Evolutionary conservation across 2,113 vertebrate species (phyloP), one percentile per base, ranked within the genome.

Genomic region (Pleuronectes platessa): DNA sequence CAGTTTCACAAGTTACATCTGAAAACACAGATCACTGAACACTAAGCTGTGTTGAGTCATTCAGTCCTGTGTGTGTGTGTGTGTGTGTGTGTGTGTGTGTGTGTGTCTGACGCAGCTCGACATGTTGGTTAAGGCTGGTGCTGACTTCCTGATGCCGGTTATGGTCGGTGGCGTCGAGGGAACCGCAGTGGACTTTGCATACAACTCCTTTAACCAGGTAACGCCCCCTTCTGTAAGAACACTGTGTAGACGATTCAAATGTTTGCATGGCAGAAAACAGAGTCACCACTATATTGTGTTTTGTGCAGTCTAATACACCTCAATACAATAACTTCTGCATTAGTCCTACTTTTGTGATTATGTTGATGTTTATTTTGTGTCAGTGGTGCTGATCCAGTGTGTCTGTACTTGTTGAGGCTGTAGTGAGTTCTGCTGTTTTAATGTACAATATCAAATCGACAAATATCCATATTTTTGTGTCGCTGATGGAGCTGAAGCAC

Each of bases 121-220:
- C 24, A 93, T 54, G 73, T 92, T 97, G 42, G 84, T 93, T 2
- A 74, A 68, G 9, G 85, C 91, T 0, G 95, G 95, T 42, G 96
- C 96, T 0, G 86, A 96, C 73, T 92, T 96, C 76, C 79, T 95
- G 89, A 94, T 90, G 91, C 96, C 95, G 0, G 89, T 97, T 9
- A 53, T 4, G 0, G 84, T 96, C 51, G 83, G 26, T 0, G 88
- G 91, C 26, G 90, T 79, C 0, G 58, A 95, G 68, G 96, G 96
- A 81, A 96, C 95, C 0, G 95, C 92, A 0, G 91, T 96, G 0
- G 96, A 97, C 88, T 96, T 93, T 0, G 95, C 93, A 4, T 86
- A 95, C 85, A 83, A 90, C 89, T 90, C 75, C 26, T 96, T 94
- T 80, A 94, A 87, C 51, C 95, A 96, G 95, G 96, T 97, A 86